These are phyloP conservation scores for Noctilio leporinus DNA, from an alignment of 2,113 vertebrate genomes.

Conservation along the genomic window DNA sequence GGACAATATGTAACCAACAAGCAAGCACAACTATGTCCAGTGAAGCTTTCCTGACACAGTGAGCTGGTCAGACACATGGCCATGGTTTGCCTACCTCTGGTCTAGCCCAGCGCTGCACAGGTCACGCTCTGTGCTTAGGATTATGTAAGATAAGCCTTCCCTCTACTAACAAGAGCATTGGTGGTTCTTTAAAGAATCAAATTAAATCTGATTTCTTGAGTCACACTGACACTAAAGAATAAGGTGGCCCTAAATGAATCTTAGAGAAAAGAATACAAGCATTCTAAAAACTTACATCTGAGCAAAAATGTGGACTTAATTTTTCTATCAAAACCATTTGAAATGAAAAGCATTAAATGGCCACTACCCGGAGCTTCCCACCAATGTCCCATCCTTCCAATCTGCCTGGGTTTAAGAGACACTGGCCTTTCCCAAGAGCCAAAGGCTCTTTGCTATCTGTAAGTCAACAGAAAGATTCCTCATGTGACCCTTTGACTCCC, in stretches of 20 bases:
- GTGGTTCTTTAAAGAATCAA: neutral
- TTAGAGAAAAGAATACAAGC: neutral
- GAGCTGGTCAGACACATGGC: neutral
- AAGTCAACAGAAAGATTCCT: constrained; percentile 51
- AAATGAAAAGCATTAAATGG: neutral
- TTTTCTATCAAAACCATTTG: neutral
- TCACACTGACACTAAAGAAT: neutral
- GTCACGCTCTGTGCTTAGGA: neutral
- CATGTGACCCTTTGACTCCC: neutral
- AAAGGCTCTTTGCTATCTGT: neutral
- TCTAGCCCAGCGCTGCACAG: no score
- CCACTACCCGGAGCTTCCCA: neutral
- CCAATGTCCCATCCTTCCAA: neutral
- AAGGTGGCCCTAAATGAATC: neutral
- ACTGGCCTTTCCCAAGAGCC: neutral
- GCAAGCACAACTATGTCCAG: neutral
- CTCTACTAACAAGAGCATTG: neutral
- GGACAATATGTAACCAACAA: fast-evolving
- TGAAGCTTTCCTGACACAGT: neutral
- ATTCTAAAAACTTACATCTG: neutral
- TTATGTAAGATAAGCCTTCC: neutral
- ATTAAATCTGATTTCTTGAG: neutral
- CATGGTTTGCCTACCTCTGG: neutral
- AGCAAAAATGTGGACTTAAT: neutral
- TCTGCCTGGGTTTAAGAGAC: neutral